phyloP scores from a whole-genome alignment of 2,888 invertebrate species.

The Drosophila rellima region DNA sequence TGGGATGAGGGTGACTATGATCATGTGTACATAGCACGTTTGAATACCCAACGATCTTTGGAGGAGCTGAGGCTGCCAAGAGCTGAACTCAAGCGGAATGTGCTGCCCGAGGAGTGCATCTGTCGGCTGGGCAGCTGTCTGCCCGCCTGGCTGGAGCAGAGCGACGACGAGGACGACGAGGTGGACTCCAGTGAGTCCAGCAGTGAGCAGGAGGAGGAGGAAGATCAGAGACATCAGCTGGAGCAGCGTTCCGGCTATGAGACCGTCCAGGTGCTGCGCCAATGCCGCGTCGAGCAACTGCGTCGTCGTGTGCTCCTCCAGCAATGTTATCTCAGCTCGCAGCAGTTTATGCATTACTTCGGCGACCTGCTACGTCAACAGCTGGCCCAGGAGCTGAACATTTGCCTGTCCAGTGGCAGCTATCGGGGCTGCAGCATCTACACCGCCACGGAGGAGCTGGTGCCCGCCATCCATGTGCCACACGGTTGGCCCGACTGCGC shows the following conservation, averaged over 20 bases:
- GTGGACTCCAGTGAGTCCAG: constrained; percentile 41
- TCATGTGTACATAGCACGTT: constrained; percentile 88
- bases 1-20: constrained; percentile 78
- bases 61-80: constrained; percentile 67
- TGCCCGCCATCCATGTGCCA: constrained; percentile 88
- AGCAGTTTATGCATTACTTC: constrained; percentile 90
- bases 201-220: constrained; percentile 21
- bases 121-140: constrained; percentile 76
- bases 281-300: constrained; percentile 71
- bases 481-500: constrained; percentile 90
- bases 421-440: constrained; percentile 90
- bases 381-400: constrained; percentile 88
- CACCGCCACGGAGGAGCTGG: constrained; percentile 89
- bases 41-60: constrained; percentile 88
- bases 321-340: constrained; percentile 87
- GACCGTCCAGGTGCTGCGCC: constrained; percentile 69
- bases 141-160: constrained; percentile 65
- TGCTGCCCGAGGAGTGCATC: constrained; percentile 83
- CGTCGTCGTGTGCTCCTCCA: constrained; percentile 65
- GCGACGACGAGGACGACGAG: constrained; percentile 68
- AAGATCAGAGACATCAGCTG: background rate
- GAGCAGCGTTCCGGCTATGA: constrained; percentile 64
- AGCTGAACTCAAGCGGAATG: constrained; percentile 58
- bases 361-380: constrained; percentile 88
- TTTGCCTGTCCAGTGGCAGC: constrained; percentile 87